Conservation (phyloP, 64 coral and sea anemone species). For the Stylophora pistillata region DNA sequence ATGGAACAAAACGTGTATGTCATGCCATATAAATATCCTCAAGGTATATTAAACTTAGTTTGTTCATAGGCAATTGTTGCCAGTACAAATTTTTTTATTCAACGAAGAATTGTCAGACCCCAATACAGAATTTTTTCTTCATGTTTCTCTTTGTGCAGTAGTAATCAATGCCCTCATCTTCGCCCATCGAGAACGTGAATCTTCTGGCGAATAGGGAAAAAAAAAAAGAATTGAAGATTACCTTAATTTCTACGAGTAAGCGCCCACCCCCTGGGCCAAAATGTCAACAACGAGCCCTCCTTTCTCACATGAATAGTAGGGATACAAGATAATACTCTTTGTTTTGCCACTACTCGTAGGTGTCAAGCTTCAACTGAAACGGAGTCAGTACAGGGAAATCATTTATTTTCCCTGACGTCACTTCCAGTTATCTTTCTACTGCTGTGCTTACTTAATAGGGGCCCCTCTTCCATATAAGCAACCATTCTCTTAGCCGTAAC, state of each 20-base stretch:
- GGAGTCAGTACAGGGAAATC: too few relatives aligned
- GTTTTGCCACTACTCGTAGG: too few relatives aligned
- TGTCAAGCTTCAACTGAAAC: too few relatives aligned
- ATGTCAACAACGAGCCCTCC: neutral
- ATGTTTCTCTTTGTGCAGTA: neutral
- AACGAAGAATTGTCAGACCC: neutral
- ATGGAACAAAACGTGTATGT: neutral
- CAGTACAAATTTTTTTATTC: neutral
- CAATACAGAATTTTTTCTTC: neutral
- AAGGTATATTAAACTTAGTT: constrained; percentile 13
- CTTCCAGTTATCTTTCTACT: too few relatives aligned
- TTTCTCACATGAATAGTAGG: too few relatives aligned
- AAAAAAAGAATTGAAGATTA: neutral
- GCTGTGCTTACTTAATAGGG: too few relatives aligned
- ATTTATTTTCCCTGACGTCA: too few relatives aligned
- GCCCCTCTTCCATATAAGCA: too few relatives aligned
- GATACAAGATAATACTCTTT: too few relatives aligned
- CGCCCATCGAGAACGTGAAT: neutral
- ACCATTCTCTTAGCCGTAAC: too few relatives aligned
- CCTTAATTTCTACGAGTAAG: neutral
- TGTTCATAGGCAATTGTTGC: neutral
- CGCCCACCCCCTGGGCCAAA: neutral
- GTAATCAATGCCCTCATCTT: neutral
- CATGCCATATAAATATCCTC: constrained; percentile 3
- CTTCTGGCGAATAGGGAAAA: neutral